A percentile compares a stretch with the other conserved stretches of the same genome.
phyloP scores from a whole-genome alignment of 2,797 vertebrate species.

The Clarias platycephalus region DNA sequence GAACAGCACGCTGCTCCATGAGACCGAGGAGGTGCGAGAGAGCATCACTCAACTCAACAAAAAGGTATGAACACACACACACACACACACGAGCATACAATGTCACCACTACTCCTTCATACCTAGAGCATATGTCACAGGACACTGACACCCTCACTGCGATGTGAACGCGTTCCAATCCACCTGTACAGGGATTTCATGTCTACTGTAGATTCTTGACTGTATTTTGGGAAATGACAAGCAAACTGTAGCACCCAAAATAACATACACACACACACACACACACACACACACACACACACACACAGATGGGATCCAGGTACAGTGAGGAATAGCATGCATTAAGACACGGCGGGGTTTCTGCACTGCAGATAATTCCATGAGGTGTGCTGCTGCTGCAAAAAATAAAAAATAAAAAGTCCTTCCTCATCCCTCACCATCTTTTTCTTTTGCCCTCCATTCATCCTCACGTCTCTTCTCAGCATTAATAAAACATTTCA shows the following conservation, averaged over 20 bases:
- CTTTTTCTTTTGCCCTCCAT: slow-evolving; percentile 37
- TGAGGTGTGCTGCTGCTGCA: slow-evolving; percentile 60
- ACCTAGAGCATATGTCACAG: neutral
- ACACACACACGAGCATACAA: neutral
- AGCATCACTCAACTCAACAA: slow-evolving; percentile 83
- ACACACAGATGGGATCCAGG: slow-evolving; percentile 54
- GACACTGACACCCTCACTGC: neutral
- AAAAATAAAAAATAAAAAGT: slow-evolving; percentile 14
- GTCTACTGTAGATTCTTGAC: neutral
- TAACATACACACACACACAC: neutral
- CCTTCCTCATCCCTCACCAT: slow-evolving; percentile 37
- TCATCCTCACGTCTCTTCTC: slow-evolving; percentile 33
- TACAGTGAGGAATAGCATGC: slow-evolving; percentile 63
- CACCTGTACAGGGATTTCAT: neutral
- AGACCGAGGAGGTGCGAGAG: slow-evolving; percentile 84
- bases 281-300: neutral
- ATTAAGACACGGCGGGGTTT: slow-evolving; percentile 70
- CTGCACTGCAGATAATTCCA: slow-evolving; percentile 66
- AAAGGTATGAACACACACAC: slow-evolving; percentile 74
- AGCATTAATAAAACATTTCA: neutral
- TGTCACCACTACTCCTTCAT: neutral
- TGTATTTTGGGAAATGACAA: neutral
- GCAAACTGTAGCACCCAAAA: neutral
- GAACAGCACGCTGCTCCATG: slow-evolving; percentile 67
- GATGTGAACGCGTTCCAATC: neutral